Conservation (phyloP, 2,113 vertebrate genomes). For the Microcebus lehilahytsara region DNA sequence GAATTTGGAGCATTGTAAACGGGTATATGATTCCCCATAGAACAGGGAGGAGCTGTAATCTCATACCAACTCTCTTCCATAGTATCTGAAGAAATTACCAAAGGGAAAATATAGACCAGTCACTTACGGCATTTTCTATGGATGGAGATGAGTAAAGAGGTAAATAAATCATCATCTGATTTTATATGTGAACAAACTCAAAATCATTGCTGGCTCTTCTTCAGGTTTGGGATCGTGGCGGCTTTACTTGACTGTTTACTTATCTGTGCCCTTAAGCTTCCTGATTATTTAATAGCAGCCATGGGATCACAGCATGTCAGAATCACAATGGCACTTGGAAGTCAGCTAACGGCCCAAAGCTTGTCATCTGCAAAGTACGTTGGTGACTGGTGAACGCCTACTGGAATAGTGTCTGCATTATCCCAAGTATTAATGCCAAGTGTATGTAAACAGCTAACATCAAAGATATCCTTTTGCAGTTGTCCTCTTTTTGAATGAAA, state of each 20-base stretch:
- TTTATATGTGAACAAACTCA: neutral
- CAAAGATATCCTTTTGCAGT: neutral
- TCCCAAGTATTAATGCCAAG: neutral
- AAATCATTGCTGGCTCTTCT: neutral
- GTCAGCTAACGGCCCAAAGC: neutral
- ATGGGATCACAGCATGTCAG: neutral
- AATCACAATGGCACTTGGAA: neutral
- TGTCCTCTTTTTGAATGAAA: neutral
- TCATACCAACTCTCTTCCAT: neutral
- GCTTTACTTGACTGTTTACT: neutral
- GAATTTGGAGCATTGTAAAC: neutral
- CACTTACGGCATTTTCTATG: neutral
- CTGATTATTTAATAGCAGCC: neutral
- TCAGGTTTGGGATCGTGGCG: neutral
- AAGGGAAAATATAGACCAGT: neutral
- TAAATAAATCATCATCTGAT: neutral
- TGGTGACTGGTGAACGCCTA: neutral
- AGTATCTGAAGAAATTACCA: neutral
- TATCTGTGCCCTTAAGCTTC: neutral
- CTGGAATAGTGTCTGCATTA: neutral
- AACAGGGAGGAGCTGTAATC: neutral
- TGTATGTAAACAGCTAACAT: neutral
- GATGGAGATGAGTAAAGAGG: neutral
- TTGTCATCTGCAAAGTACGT: neutral
- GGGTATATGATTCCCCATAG: neutral